These are phyloP conservation scores for Drosophila gaucha DNA, from an alignment of 2,888 invertebrate genomes.

Conservation along the genomic window DNA sequence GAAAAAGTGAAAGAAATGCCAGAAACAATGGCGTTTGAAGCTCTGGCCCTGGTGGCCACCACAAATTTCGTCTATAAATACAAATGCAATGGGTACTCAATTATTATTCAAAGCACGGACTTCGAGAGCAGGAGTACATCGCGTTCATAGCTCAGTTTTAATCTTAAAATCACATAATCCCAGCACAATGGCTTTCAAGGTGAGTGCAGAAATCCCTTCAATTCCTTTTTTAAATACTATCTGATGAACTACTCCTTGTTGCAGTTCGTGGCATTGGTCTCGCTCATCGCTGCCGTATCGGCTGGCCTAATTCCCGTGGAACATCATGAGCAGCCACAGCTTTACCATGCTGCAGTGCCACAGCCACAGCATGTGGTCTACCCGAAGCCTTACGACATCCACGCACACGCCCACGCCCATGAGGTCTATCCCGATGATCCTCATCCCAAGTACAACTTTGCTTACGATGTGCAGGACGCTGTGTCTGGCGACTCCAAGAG, in stretches of 20 bases:
- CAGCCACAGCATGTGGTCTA: slow-evolving; percentile 68
- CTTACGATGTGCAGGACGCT: slow-evolving; percentile 83
- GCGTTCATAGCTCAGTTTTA: slow-evolving; percentile 43
- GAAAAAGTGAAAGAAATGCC: slow-evolving; percentile 78
- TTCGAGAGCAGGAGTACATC: slow-evolving; percentile 73
- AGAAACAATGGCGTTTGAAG: slow-evolving; percentile 44
- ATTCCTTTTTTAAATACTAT: background rate
- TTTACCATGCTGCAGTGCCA: slow-evolving; percentile 38
- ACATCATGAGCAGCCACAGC: slow-evolving; percentile 66
- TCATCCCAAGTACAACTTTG: slow-evolving; percentile 82
- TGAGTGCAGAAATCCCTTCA: slow-evolving; percentile 54
- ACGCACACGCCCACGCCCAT: slow-evolving; percentile 58
- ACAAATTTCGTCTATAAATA: slow-evolving; percentile 75
- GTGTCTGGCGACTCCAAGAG: slow-evolving; percentile 84
- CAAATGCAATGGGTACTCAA: slow-evolving; percentile 62
- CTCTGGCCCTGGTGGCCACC: slow-evolving; percentile 40
- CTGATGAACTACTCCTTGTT: background rate
- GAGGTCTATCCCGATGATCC: slow-evolving; percentile 79
- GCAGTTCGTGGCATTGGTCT: slow-evolving; percentile 68
- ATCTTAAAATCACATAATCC: slow-evolving; percentile 28
- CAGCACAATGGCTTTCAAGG: slow-evolving; percentile 81
- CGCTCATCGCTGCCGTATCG: slow-evolving; percentile 62
- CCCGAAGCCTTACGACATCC: slow-evolving; percentile 73
- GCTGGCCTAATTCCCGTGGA: slow-evolving; percentile 76
- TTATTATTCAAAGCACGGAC: slow-evolving; percentile 81